Evolutionary conservation across 2,113 vertebrate species (phyloP).

Genomic region (Rhegmatorhina hoffmannsi): DNA sequence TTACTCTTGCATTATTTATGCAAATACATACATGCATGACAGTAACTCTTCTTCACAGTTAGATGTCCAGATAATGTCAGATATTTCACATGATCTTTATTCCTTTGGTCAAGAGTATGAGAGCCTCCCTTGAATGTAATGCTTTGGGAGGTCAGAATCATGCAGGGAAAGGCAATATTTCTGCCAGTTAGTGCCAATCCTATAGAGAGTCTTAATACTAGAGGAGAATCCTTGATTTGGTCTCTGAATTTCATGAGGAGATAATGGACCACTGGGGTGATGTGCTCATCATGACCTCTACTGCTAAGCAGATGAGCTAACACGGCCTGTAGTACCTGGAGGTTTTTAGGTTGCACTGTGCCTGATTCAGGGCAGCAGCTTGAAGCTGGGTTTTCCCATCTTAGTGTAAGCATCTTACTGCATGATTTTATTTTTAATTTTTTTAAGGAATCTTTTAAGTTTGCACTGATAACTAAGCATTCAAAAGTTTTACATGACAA

Average conservation of each 20-base stretch:
- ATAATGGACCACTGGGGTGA: constrained; percentile 42
- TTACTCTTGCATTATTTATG: background rate
- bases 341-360: background rate
- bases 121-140: background rate
- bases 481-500: background rate
- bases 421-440: background rate
- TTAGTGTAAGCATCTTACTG: background rate
- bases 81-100: constrained; percentile 24
- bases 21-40: background rate
- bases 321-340: background rate
- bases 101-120: constrained; percentile 32
- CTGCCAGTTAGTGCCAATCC: constrained; percentile 21
- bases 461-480: background rate
- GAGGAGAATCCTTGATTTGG: constrained; percentile 53
- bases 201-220: constrained; percentile 21
- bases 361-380: background rate
- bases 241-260: constrained; percentile 59
- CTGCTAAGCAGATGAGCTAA: constrained; percentile 53
- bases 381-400: background rate
- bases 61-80: background rate
- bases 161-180: constrained; percentile 53
- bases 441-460: background rate
- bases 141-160: constrained; percentile 42
- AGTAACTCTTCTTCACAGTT: background rate
- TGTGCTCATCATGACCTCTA: constrained; percentile 45